These are phyloP conservation scores for Sebastes kiyomatsui DNA, from an alignment of 2,797 vertebrate species.

Conservation along the genomic window DNA sequence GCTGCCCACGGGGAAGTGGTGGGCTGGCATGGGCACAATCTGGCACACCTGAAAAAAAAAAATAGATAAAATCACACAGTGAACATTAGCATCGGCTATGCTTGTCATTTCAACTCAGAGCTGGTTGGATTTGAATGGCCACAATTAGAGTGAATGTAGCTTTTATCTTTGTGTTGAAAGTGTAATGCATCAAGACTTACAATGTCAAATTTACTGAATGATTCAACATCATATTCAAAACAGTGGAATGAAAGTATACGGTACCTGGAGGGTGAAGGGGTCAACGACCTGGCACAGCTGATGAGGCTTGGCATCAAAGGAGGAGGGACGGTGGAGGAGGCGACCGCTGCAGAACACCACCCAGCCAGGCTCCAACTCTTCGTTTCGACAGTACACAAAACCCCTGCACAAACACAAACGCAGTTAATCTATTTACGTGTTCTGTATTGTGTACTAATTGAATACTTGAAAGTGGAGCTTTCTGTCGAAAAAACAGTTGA, in stretches of 20 bases:
- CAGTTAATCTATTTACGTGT: neutral
- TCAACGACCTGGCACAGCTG: constrained; percentile 97
- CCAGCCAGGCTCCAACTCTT: constrained; percentile 97
- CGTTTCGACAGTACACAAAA: constrained; percentile 97
- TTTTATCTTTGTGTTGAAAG: neutral
- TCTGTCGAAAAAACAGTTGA: neutral
- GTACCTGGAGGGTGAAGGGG: constrained; percentile 96
- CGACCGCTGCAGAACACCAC: constrained; percentile 88
- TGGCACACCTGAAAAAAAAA: constrained; percentile 87
- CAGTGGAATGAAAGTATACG: neutral
- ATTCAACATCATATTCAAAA: neutral
- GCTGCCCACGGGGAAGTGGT: constrained; percentile 95
- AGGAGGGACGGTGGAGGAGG: constrained; percentile 93
- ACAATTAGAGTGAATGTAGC: neutral
- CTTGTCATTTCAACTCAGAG: neutral
- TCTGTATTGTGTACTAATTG: neutral
- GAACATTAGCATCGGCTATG: neutral
- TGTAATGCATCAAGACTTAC: neutral
- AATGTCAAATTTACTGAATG: neutral
- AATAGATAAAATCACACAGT: neutral
- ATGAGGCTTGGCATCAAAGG: constrained; percentile 97
- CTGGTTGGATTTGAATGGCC: neutral
- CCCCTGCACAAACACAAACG: constrained; percentile 81
- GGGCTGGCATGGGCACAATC: constrained; percentile 92
- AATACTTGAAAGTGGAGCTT: neutral